A percentile compares a stretch with the other conserved stretches of the same genome.
Evolutionary conservation across 2,797 vertebrate species (phyloP).

Genomic region (Ctenopoma kingsleyae): DNA sequence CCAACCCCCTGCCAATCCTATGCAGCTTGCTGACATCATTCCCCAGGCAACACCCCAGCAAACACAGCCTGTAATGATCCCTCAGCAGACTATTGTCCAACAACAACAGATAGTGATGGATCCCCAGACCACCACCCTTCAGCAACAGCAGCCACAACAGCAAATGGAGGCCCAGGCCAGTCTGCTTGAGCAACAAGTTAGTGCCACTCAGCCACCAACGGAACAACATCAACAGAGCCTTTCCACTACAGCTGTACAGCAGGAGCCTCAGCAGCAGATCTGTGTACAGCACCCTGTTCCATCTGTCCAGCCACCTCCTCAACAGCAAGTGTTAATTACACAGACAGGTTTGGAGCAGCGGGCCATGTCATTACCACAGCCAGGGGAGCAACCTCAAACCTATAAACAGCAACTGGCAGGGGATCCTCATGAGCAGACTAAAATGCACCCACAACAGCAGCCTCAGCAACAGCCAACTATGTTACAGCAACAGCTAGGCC

Average conservation of each 20-base stretch:
- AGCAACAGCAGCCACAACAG: conserved; percentile 72
- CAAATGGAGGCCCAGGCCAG: conserved; percentile 74
- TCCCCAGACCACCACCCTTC: conserved; percentile 68
- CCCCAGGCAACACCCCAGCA: conserved; percentile 78
- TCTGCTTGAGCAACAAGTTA: conserved; percentile 70
- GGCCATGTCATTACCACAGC: conserved; percentile 55
- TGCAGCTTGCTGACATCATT: conserved; percentile 80
- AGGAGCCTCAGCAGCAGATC: conserved; percentile 73
- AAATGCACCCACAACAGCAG: conserved; percentile 69
- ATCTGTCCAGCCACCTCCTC: conserved; percentile 61
- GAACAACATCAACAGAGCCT: conserved; percentile 76
- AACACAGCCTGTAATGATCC: conserved; percentile 75
- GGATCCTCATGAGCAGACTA: conserved; percentile 70
- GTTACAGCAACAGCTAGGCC: conserved; percentile 39
- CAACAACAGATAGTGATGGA: conserved; percentile 81
- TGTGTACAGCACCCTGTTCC: conserved; percentile 64
- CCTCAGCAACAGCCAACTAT: conserved; percentile 66
- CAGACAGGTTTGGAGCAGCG: conserved; percentile 70
- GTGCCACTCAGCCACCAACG: conserved; percentile 61
- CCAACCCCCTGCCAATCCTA: conserved; percentile 77
- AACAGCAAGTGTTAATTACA: conserved; percentile 57
- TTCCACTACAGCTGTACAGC: conserved; percentile 64
- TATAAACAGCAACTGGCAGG: conserved; percentile 59
- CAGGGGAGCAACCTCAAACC: conserved; percentile 66
- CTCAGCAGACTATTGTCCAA: conserved; percentile 78